Conservation (phyloP, 2,797 vertebrate species). For the Hippopotamyrus pictus region DNA sequence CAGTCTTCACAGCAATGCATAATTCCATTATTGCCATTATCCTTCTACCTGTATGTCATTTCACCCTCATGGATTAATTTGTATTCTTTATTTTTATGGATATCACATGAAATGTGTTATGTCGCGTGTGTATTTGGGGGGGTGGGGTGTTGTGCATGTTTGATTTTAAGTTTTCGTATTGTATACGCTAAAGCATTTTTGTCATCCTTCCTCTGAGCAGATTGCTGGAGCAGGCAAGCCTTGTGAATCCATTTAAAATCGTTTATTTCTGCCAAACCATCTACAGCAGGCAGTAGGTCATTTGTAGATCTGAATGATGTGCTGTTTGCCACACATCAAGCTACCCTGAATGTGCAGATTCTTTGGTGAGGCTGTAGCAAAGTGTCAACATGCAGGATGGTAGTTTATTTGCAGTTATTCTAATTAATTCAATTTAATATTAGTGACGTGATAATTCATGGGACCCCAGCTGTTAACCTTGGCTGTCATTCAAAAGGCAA, state of each 20-base stretch:
- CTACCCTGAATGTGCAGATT: neutral
- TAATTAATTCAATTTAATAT: neutral
- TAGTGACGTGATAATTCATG: neutral
- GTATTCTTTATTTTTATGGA: neutral
- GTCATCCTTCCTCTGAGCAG: neutral
- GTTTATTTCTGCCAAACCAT: neutral
- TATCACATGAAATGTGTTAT: neutral
- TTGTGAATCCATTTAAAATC: neutral
- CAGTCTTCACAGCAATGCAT: neutral
- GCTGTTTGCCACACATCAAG: neutral
- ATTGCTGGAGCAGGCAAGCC: neutral
- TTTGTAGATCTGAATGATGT: neutral
- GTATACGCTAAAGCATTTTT: neutral
- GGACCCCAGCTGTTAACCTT: neutral
- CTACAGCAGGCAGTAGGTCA: neutral
- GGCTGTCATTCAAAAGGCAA: neutral
- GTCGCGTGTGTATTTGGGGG: neutral
- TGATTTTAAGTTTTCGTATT: neutral
- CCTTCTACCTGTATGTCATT: neutral
- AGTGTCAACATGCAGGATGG: neutral
- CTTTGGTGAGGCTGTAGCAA: neutral
- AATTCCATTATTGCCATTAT: neutral
- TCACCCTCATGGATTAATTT: neutral
- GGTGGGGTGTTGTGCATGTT: neutral
- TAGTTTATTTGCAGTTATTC: neutral